phyloP scores from a whole-genome alignment of 2,113 vertebrate genomes.

The Glareola pratincola region DNA sequence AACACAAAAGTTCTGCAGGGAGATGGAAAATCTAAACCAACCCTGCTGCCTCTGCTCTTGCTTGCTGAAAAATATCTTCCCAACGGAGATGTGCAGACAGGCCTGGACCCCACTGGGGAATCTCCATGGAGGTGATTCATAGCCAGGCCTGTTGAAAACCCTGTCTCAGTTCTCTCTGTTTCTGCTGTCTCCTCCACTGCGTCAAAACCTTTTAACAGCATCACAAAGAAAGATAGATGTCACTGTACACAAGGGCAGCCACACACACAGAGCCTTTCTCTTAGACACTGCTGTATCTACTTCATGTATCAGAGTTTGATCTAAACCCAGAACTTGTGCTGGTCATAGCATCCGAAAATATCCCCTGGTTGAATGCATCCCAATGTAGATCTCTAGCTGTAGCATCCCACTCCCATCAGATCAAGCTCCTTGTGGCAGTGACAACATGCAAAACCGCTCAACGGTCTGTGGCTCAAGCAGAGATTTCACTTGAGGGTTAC shows the following conservation, averaged over 20 bases:
- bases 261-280: not conserved
- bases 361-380: not conserved
- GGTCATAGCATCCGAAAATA: not conserved
- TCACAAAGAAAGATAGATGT: not conserved
- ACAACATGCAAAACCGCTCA: not conserved
- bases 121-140: not conserved
- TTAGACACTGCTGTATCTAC: not conserved
- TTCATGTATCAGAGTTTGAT: not conserved
- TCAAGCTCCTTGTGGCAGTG: not conserved
- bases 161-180: not conserved
- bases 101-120: not conserved
- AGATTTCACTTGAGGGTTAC: not conserved
- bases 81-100: not conserved
- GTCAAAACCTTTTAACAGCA: not conserved
- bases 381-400: not conserved
- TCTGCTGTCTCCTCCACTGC: not conserved
- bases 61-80: not conserved
- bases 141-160: not conserved
- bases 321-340: not conserved
- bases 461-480: no score
- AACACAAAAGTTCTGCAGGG: not conserved
- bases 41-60: not conserved
- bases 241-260: not conserved
- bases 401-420: not conserved
- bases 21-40: not conserved